These are phyloP conservation scores for Champsocephalus gunnari DNA, from an alignment of 2,797 vertebrate species.

Conservation along the genomic window DNA sequence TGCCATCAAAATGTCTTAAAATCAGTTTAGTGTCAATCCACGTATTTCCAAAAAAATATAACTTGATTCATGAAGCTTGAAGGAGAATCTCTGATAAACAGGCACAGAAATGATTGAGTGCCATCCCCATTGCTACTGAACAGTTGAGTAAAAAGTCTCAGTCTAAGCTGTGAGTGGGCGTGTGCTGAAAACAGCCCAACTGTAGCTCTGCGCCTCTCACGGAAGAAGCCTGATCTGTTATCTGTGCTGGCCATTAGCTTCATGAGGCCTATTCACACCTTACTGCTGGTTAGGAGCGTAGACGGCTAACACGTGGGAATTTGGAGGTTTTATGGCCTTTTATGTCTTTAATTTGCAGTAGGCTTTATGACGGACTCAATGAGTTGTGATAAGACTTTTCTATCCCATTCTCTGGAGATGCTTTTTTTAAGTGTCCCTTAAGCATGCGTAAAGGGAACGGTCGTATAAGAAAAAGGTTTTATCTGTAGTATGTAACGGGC, in stretches of 20 bases:
- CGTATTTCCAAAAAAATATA: neutral
- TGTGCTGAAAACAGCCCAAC: conserved; percentile 1
- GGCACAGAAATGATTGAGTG: neutral
- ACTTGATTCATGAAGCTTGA: neutral
- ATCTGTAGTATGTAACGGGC: neutral
- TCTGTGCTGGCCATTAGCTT: conserved; percentile 45
- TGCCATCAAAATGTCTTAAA: neutral
- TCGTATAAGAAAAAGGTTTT: neutral
- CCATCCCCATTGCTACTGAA: neutral
- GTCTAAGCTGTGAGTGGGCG: neutral
- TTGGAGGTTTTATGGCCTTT: conserved; percentile 38
- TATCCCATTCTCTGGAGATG: neutral
- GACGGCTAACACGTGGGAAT: conserved; percentile 33
- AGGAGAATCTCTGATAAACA: neutral
- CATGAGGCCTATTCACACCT: conserved; percentile 56
- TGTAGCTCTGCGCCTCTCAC: conserved; percentile 9
- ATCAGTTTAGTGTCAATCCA: neutral
- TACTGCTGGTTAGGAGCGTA: conserved; percentile 29
- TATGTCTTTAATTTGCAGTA: conserved; percentile 30
- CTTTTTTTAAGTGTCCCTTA: neutral
- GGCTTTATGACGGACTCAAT: conserved; percentile 4
- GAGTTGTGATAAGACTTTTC: conserved; percentile 11
- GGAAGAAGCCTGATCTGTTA: conserved; percentile 27
- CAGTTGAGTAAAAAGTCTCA: neutral
- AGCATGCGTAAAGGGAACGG: neutral